Evolutionary conservation across 2,888 invertebrate genomes (phyloP), one percentile per base, ranked within the genome.

Genomic region (Pegoplata infirma): DNA sequence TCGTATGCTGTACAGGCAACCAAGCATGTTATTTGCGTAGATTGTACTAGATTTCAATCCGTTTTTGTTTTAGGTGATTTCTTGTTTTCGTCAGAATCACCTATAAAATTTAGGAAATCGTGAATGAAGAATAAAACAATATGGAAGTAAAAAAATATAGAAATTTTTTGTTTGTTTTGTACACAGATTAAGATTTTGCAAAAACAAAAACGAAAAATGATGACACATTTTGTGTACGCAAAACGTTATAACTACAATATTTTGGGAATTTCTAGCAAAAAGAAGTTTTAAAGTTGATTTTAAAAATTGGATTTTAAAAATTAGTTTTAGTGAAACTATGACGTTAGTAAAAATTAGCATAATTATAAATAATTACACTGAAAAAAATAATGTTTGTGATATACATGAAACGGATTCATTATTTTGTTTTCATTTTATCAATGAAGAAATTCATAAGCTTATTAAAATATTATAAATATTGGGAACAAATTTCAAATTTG

Each of bases 201-300:
- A 47, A 59, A 58, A 56, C 2, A 44, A 12, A 40, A 40, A 25
- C 25, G 6, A 25, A 55, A 16, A 14, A 67, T 55, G 28, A 66
- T 74, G 74, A 74, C 58, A 53, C 66, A 59, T 53, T 53, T 61
- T 16, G 8, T 55, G 3, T 55, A 28, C 10, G 23, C 1, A 56
- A 28, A 47, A 5, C 4, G 25, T 25, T 8, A 17, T 19, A 51
- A 16, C 46, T 17, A 17, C n/a, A 28, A 12, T 28, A 8, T 14
- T 55, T 44, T 23, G 17, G 40, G 56, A 51, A 51, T 58, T 73
- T 40, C 58, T 51, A 59, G 3, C 1, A 10, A 32, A 12, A 51
- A 47, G 40, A 46, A 12, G 17, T 28, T 46, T 40, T n/a, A 1
- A 44, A 51, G 59, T 6, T 25, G 40, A 32, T 19, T 61, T 61